These are phyloP conservation scores for Ormyrus labotus DNA, from an alignment of 2,888 invertebrate genomes.

Conservation along the genomic window DNA sequence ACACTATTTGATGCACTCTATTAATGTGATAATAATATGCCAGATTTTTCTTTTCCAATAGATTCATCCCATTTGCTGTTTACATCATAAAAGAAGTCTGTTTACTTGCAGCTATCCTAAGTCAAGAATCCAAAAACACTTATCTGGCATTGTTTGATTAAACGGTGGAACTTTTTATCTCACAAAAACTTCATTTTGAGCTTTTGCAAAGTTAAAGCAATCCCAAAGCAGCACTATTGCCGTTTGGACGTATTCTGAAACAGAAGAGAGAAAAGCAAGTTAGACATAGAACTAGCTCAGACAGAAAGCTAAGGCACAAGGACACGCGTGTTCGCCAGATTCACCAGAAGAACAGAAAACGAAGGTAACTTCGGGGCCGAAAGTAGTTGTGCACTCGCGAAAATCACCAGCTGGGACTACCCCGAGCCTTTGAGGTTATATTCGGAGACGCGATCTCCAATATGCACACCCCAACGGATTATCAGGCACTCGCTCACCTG, in stretches of 20 bases:
- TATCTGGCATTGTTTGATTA: constrained; percentile 67
- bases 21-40: constrained; percentile 27
- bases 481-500: not conserved
- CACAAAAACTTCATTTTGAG: constrained; percentile 45
- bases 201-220: not conserved
- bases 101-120: constrained; percentile 64
- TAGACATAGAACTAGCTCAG: not conserved
- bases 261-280: constrained; percentile 17
- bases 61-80: not conserved
- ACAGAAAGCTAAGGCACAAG: not conserved
- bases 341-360: not conserved
- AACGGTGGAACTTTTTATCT: constrained; percentile 45
- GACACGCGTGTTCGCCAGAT: not conserved
- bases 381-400: not conserved
- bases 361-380: not conserved
- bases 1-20: constrained; percentile 41
- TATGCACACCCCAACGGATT: not conserved
- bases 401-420: constrained; percentile 28
- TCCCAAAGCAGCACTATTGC: not conserved
- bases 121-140: constrained; percentile 69
- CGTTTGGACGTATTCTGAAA: constrained; percentile 30
- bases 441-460: not conserved
- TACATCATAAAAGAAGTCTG: constrained; percentile 4
- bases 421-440: constrained; percentile 39
- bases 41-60: constrained; percentile 4